phyloP scores from a whole-genome alignment of 1,140 invertebrate genomes.

The Drosophila ercepeae region DNA sequence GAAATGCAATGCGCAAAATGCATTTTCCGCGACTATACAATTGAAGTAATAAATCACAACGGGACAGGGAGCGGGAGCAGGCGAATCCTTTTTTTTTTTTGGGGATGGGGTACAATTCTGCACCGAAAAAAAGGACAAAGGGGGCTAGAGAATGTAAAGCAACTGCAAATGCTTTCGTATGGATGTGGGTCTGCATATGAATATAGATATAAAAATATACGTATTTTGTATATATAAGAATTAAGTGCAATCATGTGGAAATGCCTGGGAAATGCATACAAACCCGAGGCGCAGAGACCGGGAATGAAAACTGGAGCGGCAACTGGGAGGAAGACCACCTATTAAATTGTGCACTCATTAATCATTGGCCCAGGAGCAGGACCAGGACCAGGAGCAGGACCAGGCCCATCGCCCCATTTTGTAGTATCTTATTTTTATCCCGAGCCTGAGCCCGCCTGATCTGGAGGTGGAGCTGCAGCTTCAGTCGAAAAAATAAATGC shows the following conservation, averaged over 20 bases:
- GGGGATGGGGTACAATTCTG: constrained; percentile 14
- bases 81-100: constrained; percentile 44
- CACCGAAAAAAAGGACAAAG: constrained; percentile 30
- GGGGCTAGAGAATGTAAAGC: constrained; percentile 30
- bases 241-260: constrained; percentile 80
- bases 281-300: constrained; percentile 24
- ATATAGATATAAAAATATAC: constrained; percentile 30
- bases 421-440: constrained; percentile 61
- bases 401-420: constrained; percentile 6
- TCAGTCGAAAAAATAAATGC: constrained; percentile 53
- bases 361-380: constrained; percentile 58
- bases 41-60: constrained; percentile 78
- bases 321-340: constrained; percentile 62
- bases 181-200: constrained; percentile 16
- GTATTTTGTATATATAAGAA: constrained; percentile 47
- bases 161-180: constrained; percentile 21
- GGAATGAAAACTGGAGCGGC: constrained; percentile 12
- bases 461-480: background rate
- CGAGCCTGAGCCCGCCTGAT: constrained; percentile 1
- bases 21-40: constrained; percentile 80
- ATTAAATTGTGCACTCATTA: constrained; percentile 81
- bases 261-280: constrained; percentile 64
- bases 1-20: constrained; percentile 81
- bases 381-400: constrained; percentile 27
- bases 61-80: constrained; percentile 8